A percentile compares a stretch with the other conserved stretches of the same genome.
Conservation (phyloP, 2,113 vertebrate species). For the Martes martes region DNA sequence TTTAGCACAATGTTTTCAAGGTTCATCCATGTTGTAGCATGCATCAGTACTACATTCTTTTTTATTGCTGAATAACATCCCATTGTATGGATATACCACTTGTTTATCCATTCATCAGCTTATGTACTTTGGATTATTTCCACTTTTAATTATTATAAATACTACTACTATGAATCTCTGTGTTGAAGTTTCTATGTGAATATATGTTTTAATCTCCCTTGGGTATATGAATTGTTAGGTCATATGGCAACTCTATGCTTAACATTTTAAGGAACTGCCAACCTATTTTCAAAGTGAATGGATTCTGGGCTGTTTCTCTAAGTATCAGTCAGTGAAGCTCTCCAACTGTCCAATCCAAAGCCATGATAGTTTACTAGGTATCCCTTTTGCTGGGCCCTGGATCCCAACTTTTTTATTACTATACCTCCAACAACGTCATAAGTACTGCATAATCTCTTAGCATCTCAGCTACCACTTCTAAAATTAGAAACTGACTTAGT, state of each 20-base stretch:
- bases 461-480: neutral
- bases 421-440: neutral
- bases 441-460: neutral
- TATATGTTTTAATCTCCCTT: neutral
- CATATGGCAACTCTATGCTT: neutral
- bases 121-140: neutral
- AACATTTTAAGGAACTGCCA: neutral
- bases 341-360: neutral
- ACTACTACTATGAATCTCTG: neutral
- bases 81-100: neutral
- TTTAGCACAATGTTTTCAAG: neutral
- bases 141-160: neutral
- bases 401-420: neutral
- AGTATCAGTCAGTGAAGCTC: neutral
- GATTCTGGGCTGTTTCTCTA: neutral
- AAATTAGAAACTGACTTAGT: neutral
- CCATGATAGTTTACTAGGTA: neutral
- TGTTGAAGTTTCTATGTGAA: neutral
- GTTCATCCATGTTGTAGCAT: neutral
- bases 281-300: neutral
- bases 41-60: neutral
- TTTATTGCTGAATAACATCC: neutral
- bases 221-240: neutral
- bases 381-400: neutral
- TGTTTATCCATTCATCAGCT: neutral